Conservation (phyloP, 2,113 vertebrate genomes). For the Orthonyx spaldingii region DNA sequence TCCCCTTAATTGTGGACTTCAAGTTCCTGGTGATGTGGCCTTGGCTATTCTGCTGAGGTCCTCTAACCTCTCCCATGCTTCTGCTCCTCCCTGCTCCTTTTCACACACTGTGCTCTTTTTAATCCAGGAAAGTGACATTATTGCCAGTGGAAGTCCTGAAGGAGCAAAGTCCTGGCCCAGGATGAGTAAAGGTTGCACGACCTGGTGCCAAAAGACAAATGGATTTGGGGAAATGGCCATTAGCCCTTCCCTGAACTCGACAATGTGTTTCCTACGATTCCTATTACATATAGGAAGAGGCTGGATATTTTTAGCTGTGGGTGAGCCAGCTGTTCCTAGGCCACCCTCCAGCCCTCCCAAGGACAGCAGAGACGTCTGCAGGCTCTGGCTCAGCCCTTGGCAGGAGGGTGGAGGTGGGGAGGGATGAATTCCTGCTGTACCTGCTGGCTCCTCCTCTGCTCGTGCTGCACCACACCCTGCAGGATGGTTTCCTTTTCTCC, state of each 20-base stretch:
- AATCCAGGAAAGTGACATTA: neutral
- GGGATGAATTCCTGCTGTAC: neutral
- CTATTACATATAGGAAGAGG: neutral
- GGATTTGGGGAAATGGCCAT: neutral
- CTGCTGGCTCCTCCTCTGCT: neutral
- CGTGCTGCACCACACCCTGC: neutral
- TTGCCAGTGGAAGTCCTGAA: neutral
- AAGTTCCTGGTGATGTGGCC: neutral
- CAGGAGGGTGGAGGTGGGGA: neutral
- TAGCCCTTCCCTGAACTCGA: neutral
- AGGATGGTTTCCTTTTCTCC: neutral
- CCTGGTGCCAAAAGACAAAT: neutral
- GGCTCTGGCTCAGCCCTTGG: neutral
- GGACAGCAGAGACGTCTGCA: neutral
- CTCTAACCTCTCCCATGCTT: neutral
- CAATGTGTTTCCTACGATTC: conserved; percentile 42
- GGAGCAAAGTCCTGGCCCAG: neutral
- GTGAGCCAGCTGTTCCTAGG: neutral
- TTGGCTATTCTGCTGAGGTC: neutral
- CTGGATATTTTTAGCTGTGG: conserved; percentile 19
- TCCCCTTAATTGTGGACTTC: neutral
- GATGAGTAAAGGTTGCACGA: neutral
- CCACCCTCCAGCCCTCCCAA: neutral
- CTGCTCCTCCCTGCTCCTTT: neutral
- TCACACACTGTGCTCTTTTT: neutral